Base-by-base conservation (phyloP, 2,113 vertebrate species). In the Craseonycteris thonglongyai region DNA sequence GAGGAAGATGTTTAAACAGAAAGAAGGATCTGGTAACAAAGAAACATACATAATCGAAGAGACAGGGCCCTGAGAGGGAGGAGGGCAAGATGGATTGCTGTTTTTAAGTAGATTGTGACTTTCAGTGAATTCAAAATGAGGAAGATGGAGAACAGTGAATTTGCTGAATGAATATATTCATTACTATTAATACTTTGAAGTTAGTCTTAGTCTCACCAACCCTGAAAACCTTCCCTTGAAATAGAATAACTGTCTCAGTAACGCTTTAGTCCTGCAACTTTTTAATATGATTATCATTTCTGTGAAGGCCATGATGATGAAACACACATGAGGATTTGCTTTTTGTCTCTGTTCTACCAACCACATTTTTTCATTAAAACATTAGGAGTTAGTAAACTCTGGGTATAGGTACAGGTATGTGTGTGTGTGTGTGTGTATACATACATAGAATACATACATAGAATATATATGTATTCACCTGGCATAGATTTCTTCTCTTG, bases 21-120 rank as follows among this genome's bases (percentile, higher is more conserved):
- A 97, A 68, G 99, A 99, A 96, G 99, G 99, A 97, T 98, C 99
- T 59, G 99, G 99, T 99, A 98, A 98, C 97, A 95, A 98, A 98
- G 97, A 95, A 10, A 18, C 51, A 61, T 6, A 88, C 30, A 42
- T 76, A 14, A 61, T 47, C 33, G 18, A 59, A 71, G 30, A 54
- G 19, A 28, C 11, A 10, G 59, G 42, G 35, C 35, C 45, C 26
- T 74, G 51, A 75, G 66, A 54, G 19, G 1, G 33, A 86, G 38
- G 33, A 86, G 38, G 56, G 33, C 35, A 76, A 54, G 49, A 58
- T 6, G 22, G 28, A 40, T 63, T 30, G n/a, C 58, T 83, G 26
- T 66, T 66, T 54, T 28, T 10, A 80, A 88, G 12, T 7, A 69
- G 30, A 15, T 74, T 94, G 16, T 82, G 68, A 75, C 30, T 79